Evolutionary conservation across 2,888 invertebrate species (phyloP), one percentile per base, ranked within the genome.

Genomic region (Ephialtes manifestator): DNA sequence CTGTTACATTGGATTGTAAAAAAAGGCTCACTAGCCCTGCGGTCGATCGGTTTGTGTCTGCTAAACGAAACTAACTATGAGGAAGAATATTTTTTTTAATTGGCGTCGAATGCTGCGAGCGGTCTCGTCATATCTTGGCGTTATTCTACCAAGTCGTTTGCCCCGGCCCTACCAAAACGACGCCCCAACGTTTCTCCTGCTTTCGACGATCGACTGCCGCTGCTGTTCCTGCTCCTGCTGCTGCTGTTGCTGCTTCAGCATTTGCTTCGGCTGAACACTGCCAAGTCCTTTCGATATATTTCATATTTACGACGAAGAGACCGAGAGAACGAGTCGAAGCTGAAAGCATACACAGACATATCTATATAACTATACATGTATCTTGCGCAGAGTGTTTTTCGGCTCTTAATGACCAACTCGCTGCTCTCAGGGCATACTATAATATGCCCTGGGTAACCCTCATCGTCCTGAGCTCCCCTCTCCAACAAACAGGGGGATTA

Each of bases 301-400:
- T 94, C 92, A 94, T 93, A 93, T 93, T 94, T 93, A 94, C 92
- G 93, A 94, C 90, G 93, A 84, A 65, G 74, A 84, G 78, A 81
- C 63, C 60, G 74, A 75, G 81, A 72, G 72, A 77, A 91, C 91
- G 91, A 89, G 89, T 89, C 88, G 88, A 74, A 72, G 71, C 79
- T 46, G 20, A 79, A 68, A 63, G 53, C 74, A 48, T 43, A 39
- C 60, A 83, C 72, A 31, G 31, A 35, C 10, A 63, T 63, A 63
- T 31, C 15, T 60, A 63, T 63, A 63, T 31, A 60, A 60, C 28
- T 28, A 72, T 60, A 58, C 20, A 77, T 53, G 51, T 70, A 31
- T 78, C 48, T 68, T 51, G 76, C 63, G 75, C 65, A 39, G 80
- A 84, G 81, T 85, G 82, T 85, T 83, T 72, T 83, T 80, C 83